These are phyloP conservation scores for Pipa parva DNA, from an alignment of 2,113 vertebrate species.

Conservation along the genomic window DNA sequence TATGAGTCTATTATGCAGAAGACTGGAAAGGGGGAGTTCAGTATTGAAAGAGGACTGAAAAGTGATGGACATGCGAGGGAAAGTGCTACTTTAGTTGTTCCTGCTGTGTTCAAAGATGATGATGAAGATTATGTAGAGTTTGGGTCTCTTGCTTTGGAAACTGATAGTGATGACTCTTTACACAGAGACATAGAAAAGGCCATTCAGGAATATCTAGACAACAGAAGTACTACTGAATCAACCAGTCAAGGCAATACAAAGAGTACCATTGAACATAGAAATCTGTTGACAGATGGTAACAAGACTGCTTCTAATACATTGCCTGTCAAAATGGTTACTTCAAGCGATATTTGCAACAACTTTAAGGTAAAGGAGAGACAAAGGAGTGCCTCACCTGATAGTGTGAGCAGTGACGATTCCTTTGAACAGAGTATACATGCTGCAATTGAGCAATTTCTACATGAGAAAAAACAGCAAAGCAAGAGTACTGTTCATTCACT, in stretches of 20 bases:
- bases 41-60: constrained; percentile 10
- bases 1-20: constrained; percentile 59
- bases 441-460: constrained; percentile 70
- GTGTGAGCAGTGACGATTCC: constrained; percentile 70
- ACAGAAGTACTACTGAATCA: constrained; percentile 60
- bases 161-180: constrained; percentile 89
- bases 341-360: constrained; percentile 38
- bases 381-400: constrained; percentile 62
- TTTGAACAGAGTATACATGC: constrained; percentile 71
- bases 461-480: constrained; percentile 60
- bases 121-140: constrained; percentile 36
- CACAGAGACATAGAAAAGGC: constrained; percentile 91
- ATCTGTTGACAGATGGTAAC: constrained; percentile 40
- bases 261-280: constrained; percentile 19
- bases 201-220: constrained; percentile 89
- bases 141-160: constrained; percentile 58
- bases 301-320: constrained; percentile 6
- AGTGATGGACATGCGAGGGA: constrained; percentile 31
- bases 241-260: constrained; percentile 11
- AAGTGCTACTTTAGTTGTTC: constrained; percentile 25
- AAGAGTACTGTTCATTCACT: not conserved
- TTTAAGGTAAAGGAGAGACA: constrained; percentile 17
- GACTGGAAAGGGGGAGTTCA: constrained; percentile 53
- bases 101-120: constrained; percentile 34
- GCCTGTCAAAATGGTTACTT: constrained; percentile 41